Conservation (phyloP, 2,113 vertebrate species). For the Protobothrops flavoviridis region DNA sequence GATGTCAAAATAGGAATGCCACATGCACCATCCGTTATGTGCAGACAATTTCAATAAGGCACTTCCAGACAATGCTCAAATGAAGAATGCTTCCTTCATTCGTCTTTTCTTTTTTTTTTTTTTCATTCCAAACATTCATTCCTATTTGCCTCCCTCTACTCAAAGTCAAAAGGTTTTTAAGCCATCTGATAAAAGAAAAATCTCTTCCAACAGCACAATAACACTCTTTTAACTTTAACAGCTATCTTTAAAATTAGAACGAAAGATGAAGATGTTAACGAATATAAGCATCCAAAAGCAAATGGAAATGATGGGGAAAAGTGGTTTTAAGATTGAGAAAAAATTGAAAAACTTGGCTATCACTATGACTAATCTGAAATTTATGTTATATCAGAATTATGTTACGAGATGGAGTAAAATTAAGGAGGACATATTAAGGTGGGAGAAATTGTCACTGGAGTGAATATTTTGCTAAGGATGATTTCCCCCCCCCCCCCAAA, state of each 20-base stretch:
- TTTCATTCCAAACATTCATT: not conserved
- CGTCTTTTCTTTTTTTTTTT: not conserved
- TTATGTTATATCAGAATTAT: not conserved
- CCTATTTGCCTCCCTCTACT: too few relatives aligned
- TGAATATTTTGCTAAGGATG: not conserved
- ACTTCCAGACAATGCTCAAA: not conserved
- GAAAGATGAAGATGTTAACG: not conserved
- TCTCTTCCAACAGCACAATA: not conserved
- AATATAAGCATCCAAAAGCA: not conserved
- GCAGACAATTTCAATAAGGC: not conserved
- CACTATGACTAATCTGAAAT: not conserved
- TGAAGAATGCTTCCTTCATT: not conserved
- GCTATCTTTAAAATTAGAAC: not conserved
- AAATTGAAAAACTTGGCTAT: not conserved
- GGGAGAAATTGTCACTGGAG: not conserved
- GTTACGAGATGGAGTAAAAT: not conserved
- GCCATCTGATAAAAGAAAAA: not conserved
- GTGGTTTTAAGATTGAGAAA: not conserved
- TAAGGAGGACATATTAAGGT: not conserved
- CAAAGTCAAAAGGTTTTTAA: not conserved
- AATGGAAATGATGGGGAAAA: not conserved
- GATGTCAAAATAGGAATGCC: not conserved
- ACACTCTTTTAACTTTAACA: not conserved
- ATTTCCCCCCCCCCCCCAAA: too few relatives aligned
- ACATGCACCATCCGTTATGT: not conserved